Base-by-base conservation (phyloP, 1,140 invertebrate genomes). In the Adoxophyes honmai region DNA sequence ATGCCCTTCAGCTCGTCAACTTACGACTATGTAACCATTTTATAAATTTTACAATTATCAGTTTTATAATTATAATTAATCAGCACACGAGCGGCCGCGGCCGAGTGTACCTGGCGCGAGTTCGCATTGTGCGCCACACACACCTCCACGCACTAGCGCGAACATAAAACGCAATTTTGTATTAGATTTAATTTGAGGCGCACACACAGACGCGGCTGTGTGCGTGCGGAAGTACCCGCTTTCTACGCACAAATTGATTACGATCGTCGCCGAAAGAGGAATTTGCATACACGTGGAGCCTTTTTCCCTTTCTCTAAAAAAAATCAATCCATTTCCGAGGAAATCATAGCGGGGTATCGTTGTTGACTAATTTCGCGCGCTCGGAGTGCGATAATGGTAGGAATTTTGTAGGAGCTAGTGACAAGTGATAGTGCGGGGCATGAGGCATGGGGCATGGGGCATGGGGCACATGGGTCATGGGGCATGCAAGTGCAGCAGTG, bases 111-210 rank as follows among this genome's bases (percentile, higher is more conserved):
- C 48, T 42, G 57, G 55, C 71, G 71, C 70, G 81, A 73, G 70
- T 69, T 85, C 75, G 73, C 70, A 85, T 81, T 81, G 81, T 84
- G 68, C 73, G 73, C 74, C 68, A 70, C 74, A 74, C 79, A 83
- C 85, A 82, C 81, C 68, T 64, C 73, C 72, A 74, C 76, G 70
- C 72, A 80, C 78, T 82, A 81, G 74, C 78, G 73, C 57, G 74
- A 85, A 83, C 80, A 86, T 86, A 88, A 88, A 88, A 86, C 86
- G 86, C 82, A 86, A 88, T 86, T 88, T 85, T 84, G 85, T 88
- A 86, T 88, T 88, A 88, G 85, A 88, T 88, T 88, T 88, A 88
- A 88, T 88, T 88, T 88, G 85, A 70, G 62, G 71, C 75, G 68
- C 74, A 68, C 73, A 74, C 70, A 67, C 53, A 62, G 39, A 58